phyloP scores from a whole-genome alignment of 2,888 invertebrate species.

The Oligia latruncula region DNA sequence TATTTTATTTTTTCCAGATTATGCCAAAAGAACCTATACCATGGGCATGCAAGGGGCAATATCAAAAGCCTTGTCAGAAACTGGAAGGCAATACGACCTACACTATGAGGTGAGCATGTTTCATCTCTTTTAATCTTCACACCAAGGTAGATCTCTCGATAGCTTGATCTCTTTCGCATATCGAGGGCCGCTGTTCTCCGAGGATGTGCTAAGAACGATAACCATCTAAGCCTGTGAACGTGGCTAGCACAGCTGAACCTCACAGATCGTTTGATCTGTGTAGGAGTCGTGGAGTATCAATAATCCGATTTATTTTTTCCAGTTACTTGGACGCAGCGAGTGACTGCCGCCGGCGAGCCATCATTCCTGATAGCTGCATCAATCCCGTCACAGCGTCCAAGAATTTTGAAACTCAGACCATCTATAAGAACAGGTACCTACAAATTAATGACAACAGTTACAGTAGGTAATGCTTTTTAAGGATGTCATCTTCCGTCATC shows the following conservation, averaged over 20 bases:
- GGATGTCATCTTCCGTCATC: background rate
- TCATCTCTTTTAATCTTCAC: background rate
- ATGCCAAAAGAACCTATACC: constrained; percentile 81
- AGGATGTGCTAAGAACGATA: background rate
- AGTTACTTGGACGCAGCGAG: constrained; percentile 82
- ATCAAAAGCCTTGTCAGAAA: constrained; percentile 83
- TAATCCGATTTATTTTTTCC: constrained; percentile 32
- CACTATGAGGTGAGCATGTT: constrained; percentile 79
- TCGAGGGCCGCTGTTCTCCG: background rate
- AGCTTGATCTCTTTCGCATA: too few relatives aligned
- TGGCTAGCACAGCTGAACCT: background rate
- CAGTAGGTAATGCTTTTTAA: background rate
- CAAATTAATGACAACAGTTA: background rate
- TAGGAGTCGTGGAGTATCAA: background rate
- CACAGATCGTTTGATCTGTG: background rate
- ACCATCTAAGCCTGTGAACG: background rate
- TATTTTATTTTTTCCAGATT: constrained; percentile 72
- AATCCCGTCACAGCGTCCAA: constrained; percentile 84
- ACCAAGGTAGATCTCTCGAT: too few relatives aligned
- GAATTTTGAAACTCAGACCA: constrained; percentile 81
- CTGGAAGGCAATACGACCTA: constrained; percentile 83
- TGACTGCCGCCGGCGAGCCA: constrained; percentile 84
- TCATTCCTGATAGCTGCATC: constrained; percentile 78
- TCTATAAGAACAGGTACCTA: constrained; percentile 85
- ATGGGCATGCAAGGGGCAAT: constrained; percentile 85